phyloP scores from a whole-genome alignment of 2,888 invertebrate species.

The Himalopsyche japonica region DNA sequence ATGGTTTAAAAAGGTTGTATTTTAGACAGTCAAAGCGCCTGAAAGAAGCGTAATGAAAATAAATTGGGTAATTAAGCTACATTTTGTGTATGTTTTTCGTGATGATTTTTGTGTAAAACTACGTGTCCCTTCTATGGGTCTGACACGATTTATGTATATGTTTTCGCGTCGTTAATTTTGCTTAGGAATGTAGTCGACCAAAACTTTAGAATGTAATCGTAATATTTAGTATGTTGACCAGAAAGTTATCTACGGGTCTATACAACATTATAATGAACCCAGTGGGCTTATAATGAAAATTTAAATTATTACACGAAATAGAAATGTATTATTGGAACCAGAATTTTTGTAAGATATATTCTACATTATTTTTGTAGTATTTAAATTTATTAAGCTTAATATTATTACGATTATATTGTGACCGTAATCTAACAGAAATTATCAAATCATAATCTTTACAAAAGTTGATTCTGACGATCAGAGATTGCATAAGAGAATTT shows the following conservation, averaged over 20 bases:
- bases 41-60: slow-evolving; percentile 33
- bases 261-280: not conserved
- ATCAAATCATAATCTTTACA: no score
- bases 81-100: not conserved
- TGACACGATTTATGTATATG: not conserved
- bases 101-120: not conserved
- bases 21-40: slow-evolving; percentile 3
- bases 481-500: no score
- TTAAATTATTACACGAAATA: not conserved
- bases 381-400: no score
- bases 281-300: not conserved
- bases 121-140: not conserved
- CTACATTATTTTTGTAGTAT: no score
- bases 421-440: no score
- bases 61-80: slow-evolving; percentile 13
- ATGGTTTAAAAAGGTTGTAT: slow-evolving; percentile 10
- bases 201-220: not conserved
- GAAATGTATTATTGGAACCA: no score
- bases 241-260: not conserved
- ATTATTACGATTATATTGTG: no score
- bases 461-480: no score
- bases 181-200: not conserved
- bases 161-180: not conserved
- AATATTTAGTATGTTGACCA: not conserved
- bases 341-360: no score